Conservation (phyloP, 2,888 invertebrate genomes). For the Lamellibrachia satsuma region DNA sequence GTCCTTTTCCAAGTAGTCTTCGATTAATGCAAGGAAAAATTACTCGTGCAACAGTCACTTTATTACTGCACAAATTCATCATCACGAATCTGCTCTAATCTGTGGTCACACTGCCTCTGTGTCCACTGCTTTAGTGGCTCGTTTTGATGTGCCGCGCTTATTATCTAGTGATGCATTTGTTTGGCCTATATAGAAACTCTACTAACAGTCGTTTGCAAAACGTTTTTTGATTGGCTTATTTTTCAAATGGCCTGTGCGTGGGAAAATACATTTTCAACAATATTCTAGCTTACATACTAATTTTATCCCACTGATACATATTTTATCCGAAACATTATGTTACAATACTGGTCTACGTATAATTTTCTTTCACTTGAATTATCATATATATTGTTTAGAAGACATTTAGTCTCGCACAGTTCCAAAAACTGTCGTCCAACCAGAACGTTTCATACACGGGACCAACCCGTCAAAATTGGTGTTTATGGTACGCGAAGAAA, state of each 20-base stretch:
- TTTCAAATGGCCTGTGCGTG: background rate
- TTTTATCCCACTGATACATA: background rate
- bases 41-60: background rate
- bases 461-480: background rate
- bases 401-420: background rate
- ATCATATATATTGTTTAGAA: background rate
- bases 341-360: background rate
- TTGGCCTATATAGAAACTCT: background rate
- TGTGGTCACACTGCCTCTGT: background rate
- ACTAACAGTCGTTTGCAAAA: background rate
- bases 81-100: background rate
- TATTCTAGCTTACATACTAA: background rate
- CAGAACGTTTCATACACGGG: conserved; percentile 3
- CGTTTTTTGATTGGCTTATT: background rate
- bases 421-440: background rate
- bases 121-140: background rate
- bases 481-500: background rate
- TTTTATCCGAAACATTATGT: background rate
- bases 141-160: background rate
- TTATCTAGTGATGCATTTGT: background rate
- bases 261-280: background rate
- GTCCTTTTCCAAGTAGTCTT: background rate
- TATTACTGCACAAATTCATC: background rate
- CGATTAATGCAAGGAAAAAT: background rate
- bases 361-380: background rate